Percentiles rank a stretch among this genome's conserved stretches.
These are phyloP conservation scores for Thinocorus orbignyianus DNA, from an alignment of 2,113 vertebrate genomes.

Conservation along the genomic window DNA sequence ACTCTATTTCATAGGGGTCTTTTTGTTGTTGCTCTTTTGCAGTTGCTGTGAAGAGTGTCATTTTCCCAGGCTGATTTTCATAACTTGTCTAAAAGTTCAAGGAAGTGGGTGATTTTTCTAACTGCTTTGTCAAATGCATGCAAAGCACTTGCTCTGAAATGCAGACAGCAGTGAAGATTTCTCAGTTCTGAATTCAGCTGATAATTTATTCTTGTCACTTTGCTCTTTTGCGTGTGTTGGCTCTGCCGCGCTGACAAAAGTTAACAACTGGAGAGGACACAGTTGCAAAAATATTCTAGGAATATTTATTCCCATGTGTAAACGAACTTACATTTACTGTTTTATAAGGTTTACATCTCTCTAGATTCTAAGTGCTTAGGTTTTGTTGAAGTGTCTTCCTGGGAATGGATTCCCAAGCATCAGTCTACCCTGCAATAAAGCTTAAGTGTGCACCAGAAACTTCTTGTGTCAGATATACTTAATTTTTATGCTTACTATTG, in stretches of 20 bases:
- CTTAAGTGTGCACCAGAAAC: not conserved
- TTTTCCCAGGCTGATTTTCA: not conserved
- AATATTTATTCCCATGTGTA: not conserved
- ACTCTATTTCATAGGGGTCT: not conserved
- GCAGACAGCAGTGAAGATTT: not conserved
- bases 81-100: not conserved
- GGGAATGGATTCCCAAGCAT: not conserved
- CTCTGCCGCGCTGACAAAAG: not conserved
- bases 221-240: not conserved
- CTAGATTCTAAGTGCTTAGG: not conserved
- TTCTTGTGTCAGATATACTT: not conserved
- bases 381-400: not conserved
- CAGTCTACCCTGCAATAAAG: not conserved
- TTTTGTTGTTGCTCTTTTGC: not conserved
- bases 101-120: not conserved
- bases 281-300: not conserved
- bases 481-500: not conserved
- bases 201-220: conserved; percentile 21
- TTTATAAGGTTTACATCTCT: not conserved
- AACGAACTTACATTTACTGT: not conserved
- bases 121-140: not conserved
- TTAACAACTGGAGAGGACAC: not conserved
- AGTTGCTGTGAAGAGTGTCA: not conserved
- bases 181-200: not conserved
- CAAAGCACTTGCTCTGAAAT: not conserved